Evolutionary conservation across 2,113 vertebrate genomes (phyloP).

Genomic region (Capreolus pygargus): DNA sequence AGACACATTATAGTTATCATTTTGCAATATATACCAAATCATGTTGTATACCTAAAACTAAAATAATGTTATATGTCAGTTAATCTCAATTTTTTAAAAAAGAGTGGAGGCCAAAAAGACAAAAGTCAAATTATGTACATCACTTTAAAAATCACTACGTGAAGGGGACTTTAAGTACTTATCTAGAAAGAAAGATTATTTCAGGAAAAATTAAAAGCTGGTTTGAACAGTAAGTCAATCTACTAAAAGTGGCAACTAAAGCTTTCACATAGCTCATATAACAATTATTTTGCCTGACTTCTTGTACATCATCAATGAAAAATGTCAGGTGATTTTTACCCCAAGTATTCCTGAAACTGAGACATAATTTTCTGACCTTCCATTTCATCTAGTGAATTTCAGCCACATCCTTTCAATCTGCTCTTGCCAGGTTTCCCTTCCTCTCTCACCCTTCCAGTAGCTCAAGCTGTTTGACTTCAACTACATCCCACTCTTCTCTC

Average conservation of each 20-base stretch:
- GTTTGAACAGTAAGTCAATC: background rate
- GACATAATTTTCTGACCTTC: background rate
- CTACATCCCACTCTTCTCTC: background rate
- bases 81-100: background rate
- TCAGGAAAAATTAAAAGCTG: slow-evolving; percentile 27
- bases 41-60: background rate
- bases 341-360: background rate
- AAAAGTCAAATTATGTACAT: background rate
- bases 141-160: slow-evolving; percentile 2
- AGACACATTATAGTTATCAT: background rate
- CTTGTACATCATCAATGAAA: background rate
- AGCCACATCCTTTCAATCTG: background rate
- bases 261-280: background rate
- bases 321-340: background rate
- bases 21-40: background rate
- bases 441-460: background rate
- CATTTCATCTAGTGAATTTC: background rate
- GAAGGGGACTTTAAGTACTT: background rate
- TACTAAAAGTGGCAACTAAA: background rate
- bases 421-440: background rate
- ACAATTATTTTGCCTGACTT: background rate
- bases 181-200: slow-evolving; percentile 5
- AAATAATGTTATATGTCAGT: background rate
- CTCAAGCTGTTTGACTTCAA: background rate
- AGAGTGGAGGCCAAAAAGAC: background rate